A percentile compares a stretch with the other conserved stretches of the same genome.
Conservation (phyloP, 2,113 vertebrate species). For the Perca fluviatilis region DNA sequence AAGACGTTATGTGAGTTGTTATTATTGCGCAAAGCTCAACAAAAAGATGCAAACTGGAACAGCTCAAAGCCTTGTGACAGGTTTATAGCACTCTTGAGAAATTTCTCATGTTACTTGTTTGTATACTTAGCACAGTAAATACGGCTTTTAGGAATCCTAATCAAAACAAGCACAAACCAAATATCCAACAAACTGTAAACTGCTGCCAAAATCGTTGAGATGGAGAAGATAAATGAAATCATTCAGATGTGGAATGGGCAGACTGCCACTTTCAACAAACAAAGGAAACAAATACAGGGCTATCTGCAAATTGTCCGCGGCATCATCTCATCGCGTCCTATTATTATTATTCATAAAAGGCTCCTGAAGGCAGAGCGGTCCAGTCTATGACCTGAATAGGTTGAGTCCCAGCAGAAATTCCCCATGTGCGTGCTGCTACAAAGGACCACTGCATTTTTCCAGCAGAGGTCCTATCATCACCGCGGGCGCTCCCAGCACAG, state of each 20-base stretch:
- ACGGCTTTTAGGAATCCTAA: constrained; percentile 30
- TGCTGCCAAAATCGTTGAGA: constrained; percentile 13
- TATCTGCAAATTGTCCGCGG: constrained; percentile 11
- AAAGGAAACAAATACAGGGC: constrained; percentile 11
- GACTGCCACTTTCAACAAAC: constrained; percentile 43
- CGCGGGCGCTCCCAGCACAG: background rate
- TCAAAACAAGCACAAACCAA: constrained; percentile 49
- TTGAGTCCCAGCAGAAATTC: constrained; percentile 3
- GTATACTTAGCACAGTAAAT: constrained; percentile 10
- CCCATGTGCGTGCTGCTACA: background rate
- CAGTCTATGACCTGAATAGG: constrained; percentile 23
- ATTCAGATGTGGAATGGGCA: constrained; percentile 31
- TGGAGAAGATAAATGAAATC: constrained; percentile 38
- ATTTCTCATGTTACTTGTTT: constrained; percentile 35
- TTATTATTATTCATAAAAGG: background rate
- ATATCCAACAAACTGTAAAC: constrained; percentile 37
- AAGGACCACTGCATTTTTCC: constrained; percentile 20
- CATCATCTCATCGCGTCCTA: constrained; percentile 16
- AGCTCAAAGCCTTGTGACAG: constrained; percentile 1
- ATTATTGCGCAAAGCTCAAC: background rate
- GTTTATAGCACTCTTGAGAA: background rate
- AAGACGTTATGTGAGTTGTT: background rate
- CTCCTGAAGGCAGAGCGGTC: background rate
- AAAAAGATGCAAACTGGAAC: background rate
- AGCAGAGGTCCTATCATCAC: constrained; percentile 22